A percentile compares a stretch with the other conserved stretches of the same genome.
Evolutionary conservation across 2,888 invertebrate genomes (phyloP).

Genomic region (Steromphala cineraria): DNA sequence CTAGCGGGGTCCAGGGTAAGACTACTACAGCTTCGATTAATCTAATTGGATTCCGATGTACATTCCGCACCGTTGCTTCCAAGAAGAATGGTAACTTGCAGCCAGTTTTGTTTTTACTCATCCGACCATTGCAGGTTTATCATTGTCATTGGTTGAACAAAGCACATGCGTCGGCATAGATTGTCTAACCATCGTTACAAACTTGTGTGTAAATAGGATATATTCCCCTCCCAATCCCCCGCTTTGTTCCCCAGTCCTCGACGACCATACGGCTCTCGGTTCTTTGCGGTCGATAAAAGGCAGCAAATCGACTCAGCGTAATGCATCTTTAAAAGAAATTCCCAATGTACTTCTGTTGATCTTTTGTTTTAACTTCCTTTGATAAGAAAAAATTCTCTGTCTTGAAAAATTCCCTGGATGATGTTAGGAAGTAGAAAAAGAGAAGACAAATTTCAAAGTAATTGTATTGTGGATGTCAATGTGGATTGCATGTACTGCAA

Average conservation of each 20-base stretch:
- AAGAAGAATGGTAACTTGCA: neutral
- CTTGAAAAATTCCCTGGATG: neutral
- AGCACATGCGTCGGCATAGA: too few relatives aligned
- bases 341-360: neutral
- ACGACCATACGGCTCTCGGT: neutral
- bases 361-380: neutral
- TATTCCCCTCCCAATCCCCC: too few relatives aligned
- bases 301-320: neutral
- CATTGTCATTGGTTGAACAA: too few relatives aligned
- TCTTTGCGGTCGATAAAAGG: neutral
- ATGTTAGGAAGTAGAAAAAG: neutral
- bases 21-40: slow-evolving; percentile 6
- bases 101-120: slow-evolving; percentile 1
- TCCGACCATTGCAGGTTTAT: neutral
- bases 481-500: too few relatives aligned
- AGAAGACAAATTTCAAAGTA: neutral
- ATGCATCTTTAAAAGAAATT: neutral
- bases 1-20: neutral
- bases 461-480: too few relatives aligned
- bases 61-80: neutral
- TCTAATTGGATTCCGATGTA: slow-evolving; percentile 15
- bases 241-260: too few relatives aligned
- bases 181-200: too few relatives aligned
- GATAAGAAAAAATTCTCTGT: too few relatives aligned
- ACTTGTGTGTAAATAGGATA: too few relatives aligned